Evolutionary conservation across 2,888 invertebrate species (phyloP).

Genomic region (Pecten maximus): DNA sequence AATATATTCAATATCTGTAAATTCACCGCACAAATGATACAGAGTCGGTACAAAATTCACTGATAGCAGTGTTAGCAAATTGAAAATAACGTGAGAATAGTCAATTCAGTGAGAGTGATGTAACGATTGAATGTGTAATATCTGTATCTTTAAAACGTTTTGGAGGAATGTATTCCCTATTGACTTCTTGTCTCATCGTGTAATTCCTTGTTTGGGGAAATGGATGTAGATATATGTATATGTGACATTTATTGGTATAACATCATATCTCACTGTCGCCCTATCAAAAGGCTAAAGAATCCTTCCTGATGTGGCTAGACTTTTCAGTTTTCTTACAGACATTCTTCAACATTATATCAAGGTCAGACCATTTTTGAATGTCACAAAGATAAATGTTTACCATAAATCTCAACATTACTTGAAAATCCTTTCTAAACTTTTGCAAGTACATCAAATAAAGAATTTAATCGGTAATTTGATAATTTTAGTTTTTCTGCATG

Average conservation of each 20-base stretch:
- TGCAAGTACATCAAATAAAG: not conserved
- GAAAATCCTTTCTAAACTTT: not conserved
- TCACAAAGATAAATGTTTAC: not conserved
- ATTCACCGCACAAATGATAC: not conserved
- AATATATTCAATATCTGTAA: not conserved
- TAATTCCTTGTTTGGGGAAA: not conserved
- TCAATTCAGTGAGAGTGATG: not conserved
- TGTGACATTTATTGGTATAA: not conserved
- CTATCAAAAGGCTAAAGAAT: not conserved
- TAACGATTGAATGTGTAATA: not conserved
- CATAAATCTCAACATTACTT: not conserved
- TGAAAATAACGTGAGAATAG: not conserved
- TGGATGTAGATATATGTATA: not conserved
- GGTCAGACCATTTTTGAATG: not conserved
- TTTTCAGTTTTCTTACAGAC: not conserved
- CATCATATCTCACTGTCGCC: not conserved
- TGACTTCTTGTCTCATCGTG: not conserved
- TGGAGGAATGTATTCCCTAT: not conserved
- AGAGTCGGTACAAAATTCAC: not conserved
- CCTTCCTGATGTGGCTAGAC: not conserved
- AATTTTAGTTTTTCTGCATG: conserved; percentile 1
- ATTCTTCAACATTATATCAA: not conserved
- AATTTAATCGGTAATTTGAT: conserved; percentile 1
- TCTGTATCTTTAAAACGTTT: not conserved
- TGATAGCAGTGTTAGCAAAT: not conserved